A percentile compares a stretch with the other conserved stretches of the same genome.
phyloP scores from a whole-genome alignment of 2,888 invertebrate genomes.

The Acanthopleura granulata region DNA sequence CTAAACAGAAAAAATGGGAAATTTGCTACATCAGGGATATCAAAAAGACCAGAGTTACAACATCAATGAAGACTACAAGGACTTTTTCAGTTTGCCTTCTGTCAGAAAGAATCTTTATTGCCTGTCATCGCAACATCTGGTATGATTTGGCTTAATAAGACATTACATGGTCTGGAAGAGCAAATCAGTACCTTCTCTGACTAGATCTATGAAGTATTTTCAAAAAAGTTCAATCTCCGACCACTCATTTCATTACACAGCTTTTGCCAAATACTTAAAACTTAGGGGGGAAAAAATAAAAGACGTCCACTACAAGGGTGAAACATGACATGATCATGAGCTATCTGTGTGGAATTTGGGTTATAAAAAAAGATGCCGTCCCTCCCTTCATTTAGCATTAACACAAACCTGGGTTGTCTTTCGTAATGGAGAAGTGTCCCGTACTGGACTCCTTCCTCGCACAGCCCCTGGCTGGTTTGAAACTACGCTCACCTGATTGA shows the following conservation, averaged over 20 bases:
- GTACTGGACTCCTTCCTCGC: constrained; percentile 39
- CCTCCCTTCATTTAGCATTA: constrained; percentile 59
- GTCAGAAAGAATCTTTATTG: constrained; percentile 6
- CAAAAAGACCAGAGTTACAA: not conserved
- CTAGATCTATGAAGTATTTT: not conserved
- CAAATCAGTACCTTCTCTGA: not conserved
- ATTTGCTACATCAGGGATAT: not conserved
- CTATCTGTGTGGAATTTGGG: not conserved
- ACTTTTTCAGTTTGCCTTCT: not conserved
- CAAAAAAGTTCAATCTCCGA: not conserved
- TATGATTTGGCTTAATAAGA: not conserved
- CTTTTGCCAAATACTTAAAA: too few species aligned
- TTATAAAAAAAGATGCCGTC: constrained; percentile 1
- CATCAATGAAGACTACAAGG: constrained; percentile 5
- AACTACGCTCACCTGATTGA: constrained; percentile 59
- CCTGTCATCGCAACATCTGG: not conserved
- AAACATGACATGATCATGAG: not conserved
- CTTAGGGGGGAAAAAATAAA: not conserved
- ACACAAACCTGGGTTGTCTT: constrained; percentile 64
- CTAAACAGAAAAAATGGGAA: not conserved
- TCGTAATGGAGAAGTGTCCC: constrained; percentile 55
- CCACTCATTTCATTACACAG: too few species aligned
- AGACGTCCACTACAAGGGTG: not conserved
- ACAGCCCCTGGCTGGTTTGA: constrained; percentile 37
- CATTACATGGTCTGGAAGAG: constrained; percentile 6